Percentiles rank a stretch among this genome's conserved stretches.
Conservation (phyloP, 92 coral and sea anemone species). For the Phymanthus crucifer region DNA sequence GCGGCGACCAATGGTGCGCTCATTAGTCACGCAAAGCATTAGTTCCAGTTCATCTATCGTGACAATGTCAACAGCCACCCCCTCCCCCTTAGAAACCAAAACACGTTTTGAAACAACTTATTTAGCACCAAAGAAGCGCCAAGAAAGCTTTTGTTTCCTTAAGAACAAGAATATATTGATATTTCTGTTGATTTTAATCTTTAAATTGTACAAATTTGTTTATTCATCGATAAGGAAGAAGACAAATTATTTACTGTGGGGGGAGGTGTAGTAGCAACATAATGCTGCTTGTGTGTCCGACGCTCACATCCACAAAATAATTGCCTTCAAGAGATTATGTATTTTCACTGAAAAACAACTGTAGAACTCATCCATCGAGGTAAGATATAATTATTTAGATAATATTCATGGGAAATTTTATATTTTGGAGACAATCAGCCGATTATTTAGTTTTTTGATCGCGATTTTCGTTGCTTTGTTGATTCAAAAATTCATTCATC, state of each 20-base stretch:
- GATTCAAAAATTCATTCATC: not conserved
- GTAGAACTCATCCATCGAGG: not conserved
- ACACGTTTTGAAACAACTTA: not conserved
- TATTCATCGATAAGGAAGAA: not conserved
- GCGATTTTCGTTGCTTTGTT: not conserved
- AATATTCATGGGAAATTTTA: not conserved
- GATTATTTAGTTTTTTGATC: not conserved
- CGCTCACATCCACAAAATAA: not conserved
- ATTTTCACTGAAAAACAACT: not conserved
- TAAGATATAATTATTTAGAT: not conserved
- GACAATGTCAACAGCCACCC: not conserved
- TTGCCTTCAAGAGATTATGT: not conserved
- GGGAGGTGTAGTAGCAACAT: not conserved
- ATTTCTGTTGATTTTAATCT: not conserved
- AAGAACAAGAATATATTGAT: not conserved
- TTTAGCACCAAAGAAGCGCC: not conserved
- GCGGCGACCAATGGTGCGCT: not conserved
- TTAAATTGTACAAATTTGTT: not conserved
- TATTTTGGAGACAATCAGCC: not conserved
- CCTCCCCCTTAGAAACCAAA: not conserved
- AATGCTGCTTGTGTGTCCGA: not conserved
- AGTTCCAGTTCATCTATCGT: constrained; percentile 2
- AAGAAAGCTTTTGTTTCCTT: too few species aligned
- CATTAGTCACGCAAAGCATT: not conserved
- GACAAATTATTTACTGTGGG: not conserved